Evolutionary conservation across 2,797 vertebrate species (phyloP).

Genomic region (Hirundo rustica): DNA sequence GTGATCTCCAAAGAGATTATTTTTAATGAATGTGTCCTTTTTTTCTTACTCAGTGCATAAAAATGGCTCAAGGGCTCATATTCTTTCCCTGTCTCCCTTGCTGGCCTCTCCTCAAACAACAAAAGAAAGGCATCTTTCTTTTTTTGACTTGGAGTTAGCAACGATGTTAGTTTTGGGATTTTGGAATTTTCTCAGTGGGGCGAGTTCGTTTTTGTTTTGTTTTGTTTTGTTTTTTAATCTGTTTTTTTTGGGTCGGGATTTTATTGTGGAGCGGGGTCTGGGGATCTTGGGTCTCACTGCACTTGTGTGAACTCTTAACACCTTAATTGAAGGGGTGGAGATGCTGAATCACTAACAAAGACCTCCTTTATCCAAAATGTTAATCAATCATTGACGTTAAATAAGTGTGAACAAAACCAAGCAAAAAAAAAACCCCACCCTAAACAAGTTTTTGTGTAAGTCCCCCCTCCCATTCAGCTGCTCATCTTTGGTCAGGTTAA

Average conservation of each 20-base stretch:
- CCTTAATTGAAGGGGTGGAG: slow-evolving; percentile 71
- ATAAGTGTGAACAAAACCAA: slow-evolving; percentile 71
- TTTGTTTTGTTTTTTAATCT: neutral
- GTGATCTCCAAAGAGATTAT: slow-evolving; percentile 34
- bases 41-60: slow-evolving; percentile 27
- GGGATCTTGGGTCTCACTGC: slow-evolving; percentile 37
- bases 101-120: slow-evolving; percentile 57
- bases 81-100: slow-evolving; percentile 46
- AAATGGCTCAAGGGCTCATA: slow-evolving; percentile 55
- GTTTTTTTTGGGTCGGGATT: neutral
- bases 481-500: slow-evolving; percentile 58
- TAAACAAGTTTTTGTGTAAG: slow-evolving; percentile 57
- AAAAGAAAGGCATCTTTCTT: slow-evolving; percentile 61
- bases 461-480: slow-evolving; percentile 49
- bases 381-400: slow-evolving; percentile 72
- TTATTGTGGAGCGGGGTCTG: neutral
- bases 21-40: slow-evolving; percentile 55
- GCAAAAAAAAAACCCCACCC: slow-evolving; percentile 35
- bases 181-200: neutral
- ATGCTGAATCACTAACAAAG: slow-evolving; percentile 67
- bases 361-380: slow-evolving; percentile 68
- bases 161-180: slow-evolving; percentile 28
- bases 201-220: neutral
- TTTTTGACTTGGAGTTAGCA: slow-evolving; percentile 24
- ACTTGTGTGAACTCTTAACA: slow-evolving; percentile 70